A percentile compares a stretch with the other conserved stretches of the same genome.
Conservation (phyloP, 2,113 vertebrate species). For the Haemorhous mexicanus region DNA sequence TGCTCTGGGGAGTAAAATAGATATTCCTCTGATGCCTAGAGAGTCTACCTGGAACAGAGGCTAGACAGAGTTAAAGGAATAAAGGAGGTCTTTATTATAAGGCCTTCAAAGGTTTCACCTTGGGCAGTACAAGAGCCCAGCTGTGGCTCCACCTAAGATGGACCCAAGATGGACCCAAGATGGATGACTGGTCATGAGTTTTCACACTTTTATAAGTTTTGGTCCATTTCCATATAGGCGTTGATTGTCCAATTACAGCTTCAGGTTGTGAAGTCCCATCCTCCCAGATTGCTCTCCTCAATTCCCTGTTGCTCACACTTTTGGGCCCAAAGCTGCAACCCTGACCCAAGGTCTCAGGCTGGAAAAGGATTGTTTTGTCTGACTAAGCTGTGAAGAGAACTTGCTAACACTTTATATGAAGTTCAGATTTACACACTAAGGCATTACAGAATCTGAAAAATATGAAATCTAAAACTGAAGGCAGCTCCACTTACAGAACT, state of each 20-base stretch:
- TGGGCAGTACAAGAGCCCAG: not conserved
- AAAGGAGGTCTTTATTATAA: not conserved
- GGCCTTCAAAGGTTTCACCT: not conserved
- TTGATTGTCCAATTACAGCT: not conserved
- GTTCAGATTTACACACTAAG: not conserved
- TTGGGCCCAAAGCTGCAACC: not conserved
- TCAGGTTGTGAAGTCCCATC: not conserved
- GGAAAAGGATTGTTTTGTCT: not conserved
- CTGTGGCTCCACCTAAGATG: not conserved
- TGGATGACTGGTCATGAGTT: accelerated
- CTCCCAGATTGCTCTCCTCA: not conserved
- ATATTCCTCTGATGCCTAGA: not conserved
- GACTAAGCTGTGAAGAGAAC: not conserved
- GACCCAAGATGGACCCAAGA: not conserved
- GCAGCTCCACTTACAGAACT: not conserved
- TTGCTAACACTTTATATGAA: not conserved
- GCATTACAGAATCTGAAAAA: not conserved
- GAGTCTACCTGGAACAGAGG: not conserved
- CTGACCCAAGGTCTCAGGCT: not conserved
- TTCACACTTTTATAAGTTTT: not conserved
- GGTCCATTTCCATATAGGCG: not conserved
- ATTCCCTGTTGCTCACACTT: not conserved
- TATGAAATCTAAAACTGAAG: not conserved
- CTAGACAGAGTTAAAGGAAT: not conserved
- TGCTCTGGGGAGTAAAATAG: not conserved